Percentiles rank a stretch among this genome's conserved stretches.
phyloP scores from a whole-genome alignment of 2,888 invertebrate genomes.

The Platycnemis pennipes region DNA sequence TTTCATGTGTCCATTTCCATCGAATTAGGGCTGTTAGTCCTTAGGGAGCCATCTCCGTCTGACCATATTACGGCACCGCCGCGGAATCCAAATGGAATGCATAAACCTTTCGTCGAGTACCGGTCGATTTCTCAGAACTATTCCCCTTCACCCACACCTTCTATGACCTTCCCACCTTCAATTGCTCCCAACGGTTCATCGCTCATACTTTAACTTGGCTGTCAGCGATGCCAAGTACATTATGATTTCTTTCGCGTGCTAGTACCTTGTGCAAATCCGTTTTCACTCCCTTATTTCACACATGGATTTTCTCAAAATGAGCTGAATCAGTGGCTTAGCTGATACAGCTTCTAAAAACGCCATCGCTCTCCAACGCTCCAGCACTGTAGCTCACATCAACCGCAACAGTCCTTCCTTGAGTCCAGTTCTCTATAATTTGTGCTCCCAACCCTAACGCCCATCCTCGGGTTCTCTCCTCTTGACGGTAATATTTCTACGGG shows the following conservation, averaged over 20 bases:
- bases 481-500: no score
- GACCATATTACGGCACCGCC: background rate
- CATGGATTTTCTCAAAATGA: no score
- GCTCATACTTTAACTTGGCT: background rate
- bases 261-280: background rate
- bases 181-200: background rate
- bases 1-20: background rate
- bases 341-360: background rate
- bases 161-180: background rate
- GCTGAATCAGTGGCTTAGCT: background rate
- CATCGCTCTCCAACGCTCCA: background rate
- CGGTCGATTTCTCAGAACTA: background rate
- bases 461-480: background rate
- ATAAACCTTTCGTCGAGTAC: background rate
- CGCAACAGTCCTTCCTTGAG: background rate
- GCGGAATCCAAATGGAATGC: slow-evolving; percentile 6
- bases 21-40: slow-evolving; percentile 6
- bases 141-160: background rate
- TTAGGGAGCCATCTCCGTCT: background rate
- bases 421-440: background rate
- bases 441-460: background rate
- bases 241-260: background rate
- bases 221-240: slow-evolving; percentile 12
- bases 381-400: background rate
- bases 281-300: background rate